These are phyloP conservation scores for Heliothis virescens DNA, from an alignment of 1,140 invertebrate species.

Conservation along the genomic window DNA sequence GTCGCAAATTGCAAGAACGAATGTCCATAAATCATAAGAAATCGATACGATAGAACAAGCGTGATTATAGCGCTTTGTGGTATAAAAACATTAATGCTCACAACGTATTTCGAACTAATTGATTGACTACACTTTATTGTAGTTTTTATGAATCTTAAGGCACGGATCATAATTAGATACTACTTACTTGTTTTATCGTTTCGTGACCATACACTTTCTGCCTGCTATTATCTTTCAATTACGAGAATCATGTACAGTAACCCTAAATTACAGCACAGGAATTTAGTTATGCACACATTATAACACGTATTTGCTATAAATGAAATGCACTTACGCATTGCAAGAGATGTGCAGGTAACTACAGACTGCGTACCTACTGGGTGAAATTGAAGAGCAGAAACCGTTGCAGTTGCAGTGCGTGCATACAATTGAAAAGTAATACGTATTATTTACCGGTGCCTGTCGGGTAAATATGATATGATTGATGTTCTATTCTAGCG, in stretches of 20 bases:
- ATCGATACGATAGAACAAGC: constrained; percentile 21
- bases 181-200: neutral
- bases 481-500: neutral
- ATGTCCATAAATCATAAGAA: constrained; percentile 21
- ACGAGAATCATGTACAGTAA: constrained; percentile 7
- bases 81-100: constrained; percentile 23
- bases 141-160: constrained; percentile 30
- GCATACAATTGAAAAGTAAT: constrained; percentile 25
- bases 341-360: neutral
- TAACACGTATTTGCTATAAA: neutral
- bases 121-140: constrained; percentile 31
- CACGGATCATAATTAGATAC: constrained; percentile 25
- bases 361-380: constrained; percentile 5
- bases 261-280: constrained; percentile 18
- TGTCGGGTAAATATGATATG: neutral
- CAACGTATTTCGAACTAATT: constrained; percentile 32
- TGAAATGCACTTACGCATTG: neutral
- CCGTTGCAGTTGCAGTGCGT: constrained; percentile 34
- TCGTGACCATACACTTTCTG: constrained; percentile 26
- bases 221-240: constrained; percentile 32
- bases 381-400: constrained; percentile 40
- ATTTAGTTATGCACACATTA: constrained; percentile 11
- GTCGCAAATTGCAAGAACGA: constrained; percentile 12
- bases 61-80: constrained; percentile 32
- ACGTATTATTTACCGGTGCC: neutral